Evolutionary conservation across 2,888 invertebrate species (phyloP).

Genomic region (Lasioglossum figueresi): DNA sequence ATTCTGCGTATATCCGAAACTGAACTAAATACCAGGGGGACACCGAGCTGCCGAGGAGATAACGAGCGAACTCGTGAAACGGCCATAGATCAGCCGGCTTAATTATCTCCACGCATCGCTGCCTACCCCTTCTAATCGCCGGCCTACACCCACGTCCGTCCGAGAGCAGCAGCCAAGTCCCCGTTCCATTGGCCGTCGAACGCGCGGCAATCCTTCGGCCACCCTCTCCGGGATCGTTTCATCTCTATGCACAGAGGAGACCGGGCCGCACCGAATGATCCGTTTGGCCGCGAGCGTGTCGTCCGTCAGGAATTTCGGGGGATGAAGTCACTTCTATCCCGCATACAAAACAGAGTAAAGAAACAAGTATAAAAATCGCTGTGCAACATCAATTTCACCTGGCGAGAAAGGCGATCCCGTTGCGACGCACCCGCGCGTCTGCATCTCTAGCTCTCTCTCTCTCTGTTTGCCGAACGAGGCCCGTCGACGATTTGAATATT

Average conservation of each 20-base stretch:
- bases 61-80: slow-evolving; percentile 84
- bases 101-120: slow-evolving; percentile 83
- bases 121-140: slow-evolving; percentile 76
- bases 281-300: background rate
- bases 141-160: slow-evolving; percentile 70
- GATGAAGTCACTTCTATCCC: background rate
- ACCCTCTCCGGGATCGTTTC: slow-evolving; percentile 45
- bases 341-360: background rate
- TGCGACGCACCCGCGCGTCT: background rate
- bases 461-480: slow-evolving; percentile 30
- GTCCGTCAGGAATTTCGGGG: slow-evolving; percentile 6
- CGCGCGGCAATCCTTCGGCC: slow-evolving; percentile 47
- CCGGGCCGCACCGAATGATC: background rate
- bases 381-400: slow-evolving; percentile 34
- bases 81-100: slow-evolving; percentile 83
- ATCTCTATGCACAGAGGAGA: slow-evolving; percentile 43
- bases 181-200: slow-evolving; percentile 56
- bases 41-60: slow-evolving; percentile 81
- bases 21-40: slow-evolving; percentile 79
- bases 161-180: slow-evolving; percentile 48
- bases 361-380: background rate
- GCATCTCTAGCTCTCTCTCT: background rate
- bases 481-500: slow-evolving; percentile 68
- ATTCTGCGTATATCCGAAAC: slow-evolving; percentile 79
- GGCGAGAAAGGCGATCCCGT: slow-evolving; percentile 11